Evolutionary conservation across 2,888 invertebrate species (phyloP).

Genomic region (Calephelis perditalis): DNA sequence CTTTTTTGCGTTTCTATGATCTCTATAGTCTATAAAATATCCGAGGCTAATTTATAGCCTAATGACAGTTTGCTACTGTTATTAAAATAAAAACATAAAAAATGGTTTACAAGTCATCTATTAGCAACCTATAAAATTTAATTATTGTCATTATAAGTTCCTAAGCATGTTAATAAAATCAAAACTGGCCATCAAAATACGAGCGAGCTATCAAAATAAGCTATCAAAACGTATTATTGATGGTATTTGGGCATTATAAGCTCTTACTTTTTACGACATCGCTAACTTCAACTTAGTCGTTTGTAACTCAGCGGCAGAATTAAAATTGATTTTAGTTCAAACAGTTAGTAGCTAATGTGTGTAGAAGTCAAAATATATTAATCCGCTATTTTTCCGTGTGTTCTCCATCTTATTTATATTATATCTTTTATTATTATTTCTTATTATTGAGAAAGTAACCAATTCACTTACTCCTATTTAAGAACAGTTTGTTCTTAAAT

Average conservation of each 20-base stretch:
- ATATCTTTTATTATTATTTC: no score
- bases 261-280: constrained; percentile 1
- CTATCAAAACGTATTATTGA: not conserved
- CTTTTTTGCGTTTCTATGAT: no score
- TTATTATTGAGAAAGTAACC: no score
- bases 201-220: not conserved
- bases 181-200: not conserved
- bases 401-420: no score
- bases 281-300: no score
- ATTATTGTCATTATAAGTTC: constrained; percentile 6
- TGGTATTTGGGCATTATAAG: not conserved
- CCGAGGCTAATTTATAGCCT: not conserved
- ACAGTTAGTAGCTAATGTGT: no score
- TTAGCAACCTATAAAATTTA: constrained; percentile 7
- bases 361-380: no score
- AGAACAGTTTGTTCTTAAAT: no score
- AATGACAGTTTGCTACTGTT: not conserved
- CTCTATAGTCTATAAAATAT: not conserved
- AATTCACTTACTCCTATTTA: no score
- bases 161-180: not conserved
- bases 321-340: no score
- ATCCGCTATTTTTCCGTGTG: no score
- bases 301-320: no score
- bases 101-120: not conserved
- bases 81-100: constrained; percentile 8